Percentiles rank a stretch among this genome's conserved stretches.
phyloP scores from a whole-genome alignment of 53 echinoderm and acorn worm species.

The Echinometra lucunter region DNA sequence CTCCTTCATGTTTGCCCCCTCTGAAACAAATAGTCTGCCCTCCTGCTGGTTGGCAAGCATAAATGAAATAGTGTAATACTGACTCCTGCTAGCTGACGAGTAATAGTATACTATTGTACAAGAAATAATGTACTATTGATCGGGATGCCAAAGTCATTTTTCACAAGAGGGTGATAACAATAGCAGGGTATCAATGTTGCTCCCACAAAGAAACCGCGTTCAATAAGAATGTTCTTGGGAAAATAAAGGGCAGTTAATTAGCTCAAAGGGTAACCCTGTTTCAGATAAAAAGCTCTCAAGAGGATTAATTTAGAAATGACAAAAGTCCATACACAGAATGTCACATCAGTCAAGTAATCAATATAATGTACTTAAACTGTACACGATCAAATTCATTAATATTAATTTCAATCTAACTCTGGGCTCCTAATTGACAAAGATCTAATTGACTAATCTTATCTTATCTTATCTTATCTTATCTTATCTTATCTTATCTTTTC shows the following conservation, averaged over 20 bases:
- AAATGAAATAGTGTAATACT: slow-evolving; percentile 22
- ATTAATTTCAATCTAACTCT: too few relatives aligned
- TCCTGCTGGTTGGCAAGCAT: not conserved
- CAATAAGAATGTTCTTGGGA: slow-evolving; percentile 1
- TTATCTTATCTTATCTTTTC: too few relatives aligned
- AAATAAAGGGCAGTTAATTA: not conserved
- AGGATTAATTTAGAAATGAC: not conserved
- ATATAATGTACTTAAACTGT: too few relatives aligned
- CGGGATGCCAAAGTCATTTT: not conserved
- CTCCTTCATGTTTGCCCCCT: not conserved
- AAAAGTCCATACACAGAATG: too few relatives aligned
- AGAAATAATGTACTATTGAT: slow-evolving; percentile 40
- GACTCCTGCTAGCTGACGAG: not conserved
- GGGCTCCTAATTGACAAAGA: too few relatives aligned
- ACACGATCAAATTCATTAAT: too few relatives aligned
- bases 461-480: too few relatives aligned
- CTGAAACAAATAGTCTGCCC: slow-evolving; percentile 12
- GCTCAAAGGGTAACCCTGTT: not conserved
- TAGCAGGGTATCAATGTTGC: not conserved
- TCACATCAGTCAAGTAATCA: not conserved
- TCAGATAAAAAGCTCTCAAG: not conserved
- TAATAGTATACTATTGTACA: too few relatives aligned
- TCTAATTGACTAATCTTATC: too few relatives aligned
- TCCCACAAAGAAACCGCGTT: slow-evolving; percentile 19
- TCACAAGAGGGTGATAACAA: slow-evolving; percentile 6